These are phyloP conservation scores for Tachuris rubrigastra DNA, from an alignment of 2,113 vertebrate species.

Conservation along the genomic window DNA sequence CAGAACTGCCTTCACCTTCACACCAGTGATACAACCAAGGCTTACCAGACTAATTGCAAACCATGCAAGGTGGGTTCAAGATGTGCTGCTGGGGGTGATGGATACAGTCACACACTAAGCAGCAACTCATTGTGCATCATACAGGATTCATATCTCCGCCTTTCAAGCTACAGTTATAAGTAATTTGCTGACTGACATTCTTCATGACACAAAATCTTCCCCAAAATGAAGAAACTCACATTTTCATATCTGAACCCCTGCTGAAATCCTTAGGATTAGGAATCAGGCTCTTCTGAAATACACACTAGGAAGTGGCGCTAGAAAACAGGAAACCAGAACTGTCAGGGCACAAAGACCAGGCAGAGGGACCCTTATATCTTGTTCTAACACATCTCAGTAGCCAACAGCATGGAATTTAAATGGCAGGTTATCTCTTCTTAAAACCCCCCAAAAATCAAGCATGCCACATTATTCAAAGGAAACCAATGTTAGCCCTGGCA, in stretches of 20 bases:
- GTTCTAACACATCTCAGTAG: background rate
- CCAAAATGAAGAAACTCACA: background rate
- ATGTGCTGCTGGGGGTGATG: background rate
- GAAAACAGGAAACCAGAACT: background rate
- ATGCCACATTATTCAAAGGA: background rate
- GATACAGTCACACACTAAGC: background rate
- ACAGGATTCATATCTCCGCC: background rate
- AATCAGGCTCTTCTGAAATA: background rate
- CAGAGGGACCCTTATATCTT: background rate
- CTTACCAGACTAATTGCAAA: background rate
- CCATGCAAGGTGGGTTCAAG: background rate
- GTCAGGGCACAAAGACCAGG: background rate
- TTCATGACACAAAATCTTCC: background rate
- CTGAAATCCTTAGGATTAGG: background rate
- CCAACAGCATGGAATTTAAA: background rate
- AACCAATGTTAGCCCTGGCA: background rate
- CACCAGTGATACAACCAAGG: fast-evolving
- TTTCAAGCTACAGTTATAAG: background rate
- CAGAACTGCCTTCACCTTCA: background rate
- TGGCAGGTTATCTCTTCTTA: background rate
- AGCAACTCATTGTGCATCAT: background rate
- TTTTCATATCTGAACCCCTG: background rate
- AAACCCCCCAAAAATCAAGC: background rate
- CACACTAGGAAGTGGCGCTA: background rate
- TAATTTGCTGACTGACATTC: background rate